Evolutionary conservation across 2,888 invertebrate species (phyloP).

Genomic region (Aradus depressus): DNA sequence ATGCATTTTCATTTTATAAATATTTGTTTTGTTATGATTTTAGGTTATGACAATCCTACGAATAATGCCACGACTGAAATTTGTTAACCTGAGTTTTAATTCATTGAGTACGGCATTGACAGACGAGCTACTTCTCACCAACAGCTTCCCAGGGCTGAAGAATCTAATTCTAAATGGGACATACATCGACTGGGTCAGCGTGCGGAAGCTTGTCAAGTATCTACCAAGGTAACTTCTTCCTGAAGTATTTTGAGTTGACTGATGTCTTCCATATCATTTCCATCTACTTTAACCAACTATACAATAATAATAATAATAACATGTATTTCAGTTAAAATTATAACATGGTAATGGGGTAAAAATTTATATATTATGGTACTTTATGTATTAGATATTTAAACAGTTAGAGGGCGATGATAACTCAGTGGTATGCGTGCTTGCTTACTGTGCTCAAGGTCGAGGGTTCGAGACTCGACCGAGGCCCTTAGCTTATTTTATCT

Average conservation of each 20-base stretch:
- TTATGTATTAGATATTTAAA: no score
- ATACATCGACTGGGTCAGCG: slow-evolving; percentile 71
- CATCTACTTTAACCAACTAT: not conserved
- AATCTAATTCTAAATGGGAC: slow-evolving; percentile 66
- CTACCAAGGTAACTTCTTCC: slow-evolving; percentile 55
- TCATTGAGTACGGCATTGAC: slow-evolving; percentile 56
- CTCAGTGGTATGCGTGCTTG: no score
- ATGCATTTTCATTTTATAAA: not conserved
- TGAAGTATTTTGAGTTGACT: not conserved
- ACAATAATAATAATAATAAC: slow-evolving; percentile 10
- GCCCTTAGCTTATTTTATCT: no score
- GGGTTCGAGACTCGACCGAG: no score
- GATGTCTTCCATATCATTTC: not conserved
- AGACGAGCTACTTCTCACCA: slow-evolving; percentile 24
- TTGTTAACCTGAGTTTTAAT: slow-evolving; percentile 87
- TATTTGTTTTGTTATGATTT: slow-evolving; percentile 29
- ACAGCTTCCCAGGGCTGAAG: slow-evolving; percentile 31
- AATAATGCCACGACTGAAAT: slow-evolving; percentile 78
- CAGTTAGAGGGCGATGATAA: no score
- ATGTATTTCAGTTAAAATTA: no score
- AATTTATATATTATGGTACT: no score
- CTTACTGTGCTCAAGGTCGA: no score
- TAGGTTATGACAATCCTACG: slow-evolving; percentile 75
- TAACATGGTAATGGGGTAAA: no score
- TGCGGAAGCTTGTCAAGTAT: slow-evolving; percentile 61